Evolutionary conservation across 2,113 vertebrate species (phyloP), one percentile per base, ranked within the genome.

Genomic region (Myiozetetes cayanensis): DNA sequence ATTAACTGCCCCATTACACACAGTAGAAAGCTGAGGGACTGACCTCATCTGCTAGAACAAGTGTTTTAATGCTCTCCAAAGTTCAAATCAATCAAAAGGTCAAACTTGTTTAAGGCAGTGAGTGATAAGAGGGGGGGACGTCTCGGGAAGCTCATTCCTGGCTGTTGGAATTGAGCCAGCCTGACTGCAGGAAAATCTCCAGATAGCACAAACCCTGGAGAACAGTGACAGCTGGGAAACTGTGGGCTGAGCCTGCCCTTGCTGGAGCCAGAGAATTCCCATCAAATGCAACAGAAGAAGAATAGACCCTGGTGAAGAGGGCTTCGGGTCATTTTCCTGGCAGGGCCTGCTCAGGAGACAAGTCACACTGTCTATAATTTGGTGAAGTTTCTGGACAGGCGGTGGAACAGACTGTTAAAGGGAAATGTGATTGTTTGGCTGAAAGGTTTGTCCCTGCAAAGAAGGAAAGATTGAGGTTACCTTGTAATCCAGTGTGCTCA

Each of bases 81-180:
- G 94, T 89, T 84, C 83, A 96, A 49, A 87, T 73, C 53, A 10
- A 85, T 83, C 66, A 20, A 65, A 80, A 95, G 93, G 95, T 95
- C 95, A 58, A 95, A 81, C 80, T 91, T 84, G 83, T 95, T 95
- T 73, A 76, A 94, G 85, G 63, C 73, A 87, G 25, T 16, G 44
- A 59, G 76, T 84, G 97, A 97, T 96, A 96, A 95, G 77, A 56
- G 83, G 63, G 39, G 31, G 33, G 4, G 4, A 70, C 76, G 72
- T 83, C 39, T 59, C 24, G 3, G 74, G 76, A 93, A 92, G 52
- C 83, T 92, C 15, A 0, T 79, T 94, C 49, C 63, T 71, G 70
- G 66, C 37, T 3, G 0, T 1, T 68, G 94, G 87, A 92, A 68
- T 23, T 27, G 16, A 89, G 67, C 93, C 94, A 95, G 71, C 33